phyloP scores from a whole-genome alignment of 2,888 invertebrate genomes.

The Drosophila merina region DNA sequence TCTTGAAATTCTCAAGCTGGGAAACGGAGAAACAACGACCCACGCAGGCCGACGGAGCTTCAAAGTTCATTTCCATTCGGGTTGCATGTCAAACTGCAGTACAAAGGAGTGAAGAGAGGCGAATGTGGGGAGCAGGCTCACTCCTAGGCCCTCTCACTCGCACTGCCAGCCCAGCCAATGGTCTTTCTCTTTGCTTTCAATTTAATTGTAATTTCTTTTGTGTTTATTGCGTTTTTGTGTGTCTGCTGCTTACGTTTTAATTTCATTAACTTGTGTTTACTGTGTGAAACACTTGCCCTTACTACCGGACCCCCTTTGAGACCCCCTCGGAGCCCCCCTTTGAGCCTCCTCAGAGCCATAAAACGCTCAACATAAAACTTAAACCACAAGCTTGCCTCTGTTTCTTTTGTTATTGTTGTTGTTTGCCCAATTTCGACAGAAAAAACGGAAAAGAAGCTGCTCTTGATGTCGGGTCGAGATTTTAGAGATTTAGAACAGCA shows the following conservation, averaged over 20 bases:
- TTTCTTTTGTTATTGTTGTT: constrained; percentile 11
- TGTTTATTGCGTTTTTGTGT: constrained; percentile 71
- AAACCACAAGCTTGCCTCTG: constrained; percentile 51
- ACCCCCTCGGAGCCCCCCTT: neutral
- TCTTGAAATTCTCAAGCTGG: constrained; percentile 35
- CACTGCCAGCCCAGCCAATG: neutral
- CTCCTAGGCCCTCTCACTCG: constrained; percentile 8
- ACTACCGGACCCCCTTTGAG: neutral
- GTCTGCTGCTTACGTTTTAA: constrained; percentile 77
- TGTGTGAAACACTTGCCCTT: constrained; percentile 73
- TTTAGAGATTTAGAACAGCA: constrained; percentile 54
- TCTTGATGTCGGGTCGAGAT: constrained; percentile 56
- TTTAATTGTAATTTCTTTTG: constrained; percentile 79
- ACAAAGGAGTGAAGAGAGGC: neutral
- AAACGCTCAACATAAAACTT: constrained; percentile 65
- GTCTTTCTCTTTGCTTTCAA: constrained; percentile 68
- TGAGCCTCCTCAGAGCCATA: constrained; percentile 32
- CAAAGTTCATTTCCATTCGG: constrained; percentile 75
- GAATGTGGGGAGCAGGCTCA: constrained; percentile 21
- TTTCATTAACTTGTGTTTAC: constrained; percentile 76
- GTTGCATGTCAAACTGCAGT: constrained; percentile 64
- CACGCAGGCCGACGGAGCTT: constrained; percentile 58
- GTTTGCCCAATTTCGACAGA: constrained; percentile 59
- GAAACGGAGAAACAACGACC: constrained; percentile 46
- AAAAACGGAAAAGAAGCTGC: constrained; percentile 57